A percentile compares a stretch with the other conserved stretches of the same genome.
These are phyloP conservation scores for Apocrypta bakeri DNA, from an alignment of 1,140 invertebrate species.

Conservation along the genomic window DNA sequence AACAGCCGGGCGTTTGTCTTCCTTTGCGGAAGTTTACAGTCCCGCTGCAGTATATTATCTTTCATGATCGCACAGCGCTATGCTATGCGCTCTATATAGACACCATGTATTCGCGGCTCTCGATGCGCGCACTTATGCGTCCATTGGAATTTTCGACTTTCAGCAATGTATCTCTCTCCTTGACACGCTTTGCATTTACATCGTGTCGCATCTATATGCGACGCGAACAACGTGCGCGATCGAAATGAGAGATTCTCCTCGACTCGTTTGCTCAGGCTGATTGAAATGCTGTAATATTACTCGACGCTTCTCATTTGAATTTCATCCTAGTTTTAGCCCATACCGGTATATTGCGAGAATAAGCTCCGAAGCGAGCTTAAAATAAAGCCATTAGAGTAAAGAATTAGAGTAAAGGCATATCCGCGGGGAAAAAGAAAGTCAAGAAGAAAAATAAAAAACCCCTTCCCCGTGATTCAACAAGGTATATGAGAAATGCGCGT, in stretches of 20 bases:
- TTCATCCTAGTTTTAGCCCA: neutral
- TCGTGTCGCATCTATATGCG: too few relatives aligned
- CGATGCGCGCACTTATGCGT: too few relatives aligned
- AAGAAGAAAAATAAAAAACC: neutral
- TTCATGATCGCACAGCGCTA: neutral
- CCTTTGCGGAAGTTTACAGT: slow-evolving; percentile 68
- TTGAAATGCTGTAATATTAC: too few relatives aligned
- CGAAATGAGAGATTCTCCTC: too few relatives aligned
- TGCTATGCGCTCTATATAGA: too few relatives aligned
- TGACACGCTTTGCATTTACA: too few relatives aligned
- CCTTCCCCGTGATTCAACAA: neutral
- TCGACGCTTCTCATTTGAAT: neutral
- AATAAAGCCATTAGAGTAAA: neutral
- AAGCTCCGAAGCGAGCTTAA: neutral
- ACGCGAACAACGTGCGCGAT: too few relatives aligned
- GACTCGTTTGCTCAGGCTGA: too few relatives aligned
- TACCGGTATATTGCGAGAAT: neutral
- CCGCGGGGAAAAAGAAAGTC: neutral
- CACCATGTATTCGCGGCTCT: too few relatives aligned
- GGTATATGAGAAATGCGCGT: neutral
- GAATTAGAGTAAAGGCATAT: too few relatives aligned
- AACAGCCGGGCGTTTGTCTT: slow-evolving; percentile 70
- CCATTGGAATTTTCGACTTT: too few relatives aligned
- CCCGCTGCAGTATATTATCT: slow-evolving; percentile 52
- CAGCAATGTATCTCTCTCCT: too few relatives aligned